phyloP scores from a whole-genome alignment of 1,140 invertebrate genomes.

The Eriocheir sinensis region DNA sequence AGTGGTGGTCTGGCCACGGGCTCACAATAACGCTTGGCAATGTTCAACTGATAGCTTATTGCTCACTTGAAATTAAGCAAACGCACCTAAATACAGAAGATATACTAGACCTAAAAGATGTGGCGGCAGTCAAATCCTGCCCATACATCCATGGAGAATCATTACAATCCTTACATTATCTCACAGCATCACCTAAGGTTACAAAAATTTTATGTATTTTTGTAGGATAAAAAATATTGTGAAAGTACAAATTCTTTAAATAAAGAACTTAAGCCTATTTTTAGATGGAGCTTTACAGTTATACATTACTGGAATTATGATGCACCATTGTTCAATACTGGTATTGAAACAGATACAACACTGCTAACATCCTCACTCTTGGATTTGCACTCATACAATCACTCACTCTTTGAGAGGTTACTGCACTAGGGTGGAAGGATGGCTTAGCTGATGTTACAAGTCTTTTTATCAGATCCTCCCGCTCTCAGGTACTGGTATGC shows the following conservation, averaged over 20 bases:
- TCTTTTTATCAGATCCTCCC: conserved; percentile 70
- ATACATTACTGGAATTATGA: conserved; percentile 75
- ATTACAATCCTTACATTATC: conserved; percentile 76
- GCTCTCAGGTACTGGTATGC: conserved; percentile 76
- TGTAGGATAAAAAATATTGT: conserved; percentile 76
- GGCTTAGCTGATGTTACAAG: conserved; percentile 63
- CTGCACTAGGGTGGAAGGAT: conserved; percentile 76
- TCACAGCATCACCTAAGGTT: conserved; percentile 75
- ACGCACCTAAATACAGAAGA: conserved; percentile 77
- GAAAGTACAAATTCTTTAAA: conserved; percentile 78
- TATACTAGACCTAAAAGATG: conserved; percentile 77
- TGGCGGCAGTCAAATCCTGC: conserved; percentile 64
- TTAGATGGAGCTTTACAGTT: conserved; percentile 77
- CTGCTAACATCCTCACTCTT: conserved; percentile 66
- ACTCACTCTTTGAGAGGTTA: conserved; percentile 74
- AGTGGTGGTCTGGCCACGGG: conserved; percentile 74
- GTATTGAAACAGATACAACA: conserved; percentile 74
- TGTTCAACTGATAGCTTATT: conserved; percentile 77
- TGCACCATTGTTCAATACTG: conserved; percentile 76
- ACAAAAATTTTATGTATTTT: conserved; percentile 77
- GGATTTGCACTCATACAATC: conserved; percentile 70
- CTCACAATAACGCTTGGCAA: conserved; percentile 74
- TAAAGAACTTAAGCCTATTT: conserved; percentile 77
- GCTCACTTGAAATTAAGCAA: conserved; percentile 77
- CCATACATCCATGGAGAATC: conserved; percentile 77